A percentile compares a stretch with the other conserved stretches of the same genome.
phyloP scores from a whole-genome alignment of 2,797 vertebrate species.

The Heteromormyrus szaboi region DNA sequence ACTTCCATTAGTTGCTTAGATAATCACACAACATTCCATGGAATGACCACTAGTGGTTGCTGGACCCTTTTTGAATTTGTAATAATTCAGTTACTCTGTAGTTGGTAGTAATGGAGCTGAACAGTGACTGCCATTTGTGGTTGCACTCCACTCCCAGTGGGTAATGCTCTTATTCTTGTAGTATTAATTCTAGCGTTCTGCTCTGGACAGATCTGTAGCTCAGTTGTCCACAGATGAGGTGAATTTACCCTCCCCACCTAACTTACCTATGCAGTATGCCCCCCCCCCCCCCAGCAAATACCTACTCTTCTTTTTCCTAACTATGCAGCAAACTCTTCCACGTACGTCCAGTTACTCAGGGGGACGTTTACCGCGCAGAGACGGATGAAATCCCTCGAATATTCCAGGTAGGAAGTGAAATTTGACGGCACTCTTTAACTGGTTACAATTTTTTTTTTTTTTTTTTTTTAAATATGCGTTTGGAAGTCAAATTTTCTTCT shows the following conservation, averaged over 20 bases:
- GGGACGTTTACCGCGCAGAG: constrained; percentile 96
- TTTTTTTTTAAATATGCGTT: background rate
- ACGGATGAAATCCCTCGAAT: constrained; percentile 97
- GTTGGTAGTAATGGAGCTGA: background rate
- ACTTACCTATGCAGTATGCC: background rate
- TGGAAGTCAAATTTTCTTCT: background rate
- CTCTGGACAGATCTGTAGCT: background rate
- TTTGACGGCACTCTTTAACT: background rate
- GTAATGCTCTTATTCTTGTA: background rate
- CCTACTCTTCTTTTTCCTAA: background rate
- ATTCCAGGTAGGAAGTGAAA: constrained; percentile 80
- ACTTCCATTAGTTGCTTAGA: background rate
- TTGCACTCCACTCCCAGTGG: background rate
- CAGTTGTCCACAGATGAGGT: background rate
- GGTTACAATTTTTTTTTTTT: background rate
- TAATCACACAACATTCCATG: background rate
- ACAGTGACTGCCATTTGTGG: background rate
- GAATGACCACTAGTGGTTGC: background rate
- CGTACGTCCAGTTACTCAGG: constrained; percentile 95
- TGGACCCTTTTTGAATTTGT: background rate
- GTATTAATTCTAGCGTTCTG: background rate
- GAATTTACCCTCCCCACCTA: background rate
- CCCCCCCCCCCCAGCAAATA: background rate
- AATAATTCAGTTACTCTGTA: background rate
- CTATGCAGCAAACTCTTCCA: constrained; percentile 89